Evolutionary conservation across 2,888 invertebrate species (phyloP).

Genomic region (Platyscelio sp.): DNA sequence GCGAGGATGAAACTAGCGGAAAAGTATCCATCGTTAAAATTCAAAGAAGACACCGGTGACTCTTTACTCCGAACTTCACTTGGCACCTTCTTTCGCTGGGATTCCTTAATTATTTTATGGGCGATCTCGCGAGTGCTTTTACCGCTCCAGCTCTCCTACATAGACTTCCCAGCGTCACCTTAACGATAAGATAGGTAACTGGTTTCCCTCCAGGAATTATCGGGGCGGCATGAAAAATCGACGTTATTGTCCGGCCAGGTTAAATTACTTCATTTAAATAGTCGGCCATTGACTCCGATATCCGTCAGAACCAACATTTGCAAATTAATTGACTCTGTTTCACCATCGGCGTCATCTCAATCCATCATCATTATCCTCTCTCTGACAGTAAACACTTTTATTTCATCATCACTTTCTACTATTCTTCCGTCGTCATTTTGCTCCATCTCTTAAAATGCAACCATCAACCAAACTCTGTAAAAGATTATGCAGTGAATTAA

Average conservation of each 20-base stretch:
- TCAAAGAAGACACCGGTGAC: constrained; percentile 60
- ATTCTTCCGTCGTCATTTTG: no score
- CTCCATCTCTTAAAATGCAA: no score
- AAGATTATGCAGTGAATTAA: no score
- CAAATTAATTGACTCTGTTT: no score
- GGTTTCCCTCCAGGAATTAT: constrained; percentile 33
- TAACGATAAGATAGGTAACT: constrained; percentile 76
- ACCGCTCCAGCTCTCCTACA: constrained; percentile 21
- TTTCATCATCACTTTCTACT: no score
- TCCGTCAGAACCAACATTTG: no score
- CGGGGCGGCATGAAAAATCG: constrained; percentile 7
- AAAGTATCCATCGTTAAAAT: constrained; percentile 60
- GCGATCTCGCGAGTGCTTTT: constrained; percentile 74
- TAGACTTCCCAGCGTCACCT: constrained; percentile 35
- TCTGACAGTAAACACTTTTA: no score
- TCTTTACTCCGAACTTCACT: constrained; percentile 43
- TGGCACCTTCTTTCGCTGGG: constrained; percentile 65
- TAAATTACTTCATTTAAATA: not conserved
- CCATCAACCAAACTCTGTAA: no score
- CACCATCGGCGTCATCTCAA: no score
- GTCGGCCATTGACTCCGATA: not conserved
- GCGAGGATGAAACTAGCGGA: constrained; percentile 3
- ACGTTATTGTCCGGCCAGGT: not conserved
- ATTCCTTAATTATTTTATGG: constrained; percentile 79
- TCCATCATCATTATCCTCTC: no score